Evolutionary conservation across 2,888 invertebrate genomes (phyloP).

Genomic region (Malachius bipustulatus): DNA sequence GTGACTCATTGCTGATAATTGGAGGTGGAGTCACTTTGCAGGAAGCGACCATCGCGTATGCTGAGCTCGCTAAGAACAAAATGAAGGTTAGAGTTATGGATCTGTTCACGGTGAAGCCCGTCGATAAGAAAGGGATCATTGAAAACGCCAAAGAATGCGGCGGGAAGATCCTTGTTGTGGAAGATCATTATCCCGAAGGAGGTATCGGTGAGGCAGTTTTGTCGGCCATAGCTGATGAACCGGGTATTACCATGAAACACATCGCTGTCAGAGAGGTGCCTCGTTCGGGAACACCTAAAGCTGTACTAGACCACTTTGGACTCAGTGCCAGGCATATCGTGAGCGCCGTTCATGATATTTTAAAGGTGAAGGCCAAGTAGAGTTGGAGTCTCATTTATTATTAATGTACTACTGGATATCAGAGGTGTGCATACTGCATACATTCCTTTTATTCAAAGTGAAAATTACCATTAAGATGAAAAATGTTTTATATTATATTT

Average conservation of each 20-base stretch:
- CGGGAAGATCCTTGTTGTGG: conserved; percentile 81
- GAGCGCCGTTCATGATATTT: conserved; percentile 48
- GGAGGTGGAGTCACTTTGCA: conserved; percentile 90
- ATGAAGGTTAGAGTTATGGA: conserved; percentile 77
- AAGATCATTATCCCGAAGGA: conserved; percentile 95
- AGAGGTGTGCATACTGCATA: too few species aligned
- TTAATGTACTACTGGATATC: too few species aligned
- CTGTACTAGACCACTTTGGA: conserved; percentile 78
- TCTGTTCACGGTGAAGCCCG: conserved; percentile 91
- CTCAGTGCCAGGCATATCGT: conserved; percentile 74
- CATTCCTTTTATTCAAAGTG: too few species aligned
- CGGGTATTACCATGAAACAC: conserved; percentile 60
- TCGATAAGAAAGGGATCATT: conserved; percentile 69
- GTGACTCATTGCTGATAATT: conserved; percentile 77
- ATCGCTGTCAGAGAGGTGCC: conserved; percentile 76
- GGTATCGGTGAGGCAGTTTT: conserved; percentile 94
- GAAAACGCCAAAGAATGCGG: conserved; percentile 65
- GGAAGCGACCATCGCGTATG: conserved; percentile 79
- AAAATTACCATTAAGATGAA: too few species aligned
- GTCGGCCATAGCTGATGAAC: conserved; percentile 62
- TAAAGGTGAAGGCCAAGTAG: background rate
- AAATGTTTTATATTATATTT: too few species aligned
- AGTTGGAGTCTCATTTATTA: too few species aligned
- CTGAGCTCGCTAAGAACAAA: conserved; percentile 55
- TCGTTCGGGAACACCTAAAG: conserved; percentile 82